phyloP scores from a whole-genome alignment of 2,888 invertebrate genomes.

The Lepidonotus clava region DNA sequence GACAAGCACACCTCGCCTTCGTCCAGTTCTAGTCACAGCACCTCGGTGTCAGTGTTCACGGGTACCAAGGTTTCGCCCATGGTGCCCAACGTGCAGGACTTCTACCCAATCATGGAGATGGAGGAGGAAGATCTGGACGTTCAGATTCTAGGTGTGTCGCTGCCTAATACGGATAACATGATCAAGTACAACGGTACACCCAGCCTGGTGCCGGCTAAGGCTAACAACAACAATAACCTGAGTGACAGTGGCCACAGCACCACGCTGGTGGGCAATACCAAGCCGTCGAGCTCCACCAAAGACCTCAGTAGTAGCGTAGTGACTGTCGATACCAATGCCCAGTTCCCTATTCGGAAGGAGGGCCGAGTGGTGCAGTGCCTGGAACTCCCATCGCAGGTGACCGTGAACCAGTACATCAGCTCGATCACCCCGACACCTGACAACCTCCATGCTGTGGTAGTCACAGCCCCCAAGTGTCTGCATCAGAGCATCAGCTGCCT shows the following conservation, averaged over 20 bases:
- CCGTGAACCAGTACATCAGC: constrained; percentile 73
- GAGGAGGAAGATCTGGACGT: constrained; percentile 70
- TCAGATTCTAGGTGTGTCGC: constrained; percentile 74
- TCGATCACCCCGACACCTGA: constrained; percentile 87
- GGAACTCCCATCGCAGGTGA: constrained; percentile 69
- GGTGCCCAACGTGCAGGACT: constrained; percentile 50
- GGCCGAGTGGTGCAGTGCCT: constrained; percentile 74
- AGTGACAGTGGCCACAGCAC: constrained; percentile 35
- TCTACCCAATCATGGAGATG: constrained; percentile 56
- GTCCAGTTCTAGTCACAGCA: constrained; percentile 29
- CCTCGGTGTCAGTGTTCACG: not conserved
- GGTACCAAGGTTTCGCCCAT: constrained; percentile 44
- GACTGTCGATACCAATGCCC: not conserved
- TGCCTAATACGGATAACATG: constrained; percentile 54
- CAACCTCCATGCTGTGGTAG: constrained; percentile 85
- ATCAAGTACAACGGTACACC: constrained; percentile 19
- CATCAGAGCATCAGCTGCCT: constrained; percentile 53
- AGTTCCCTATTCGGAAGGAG: constrained; percentile 40
- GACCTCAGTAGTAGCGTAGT: not conserved
- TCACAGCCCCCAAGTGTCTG: constrained; percentile 69
- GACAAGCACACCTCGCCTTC: constrained; percentile 26
- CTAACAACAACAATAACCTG: constrained; percentile 14
- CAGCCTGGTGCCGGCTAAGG: not conserved
- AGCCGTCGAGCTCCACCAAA: constrained; percentile 31
- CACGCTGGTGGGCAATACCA: constrained; percentile 17